Evolutionary conservation across 2,797 vertebrate species (phyloP).

Genomic region (Antennarius maculatus): DNA sequence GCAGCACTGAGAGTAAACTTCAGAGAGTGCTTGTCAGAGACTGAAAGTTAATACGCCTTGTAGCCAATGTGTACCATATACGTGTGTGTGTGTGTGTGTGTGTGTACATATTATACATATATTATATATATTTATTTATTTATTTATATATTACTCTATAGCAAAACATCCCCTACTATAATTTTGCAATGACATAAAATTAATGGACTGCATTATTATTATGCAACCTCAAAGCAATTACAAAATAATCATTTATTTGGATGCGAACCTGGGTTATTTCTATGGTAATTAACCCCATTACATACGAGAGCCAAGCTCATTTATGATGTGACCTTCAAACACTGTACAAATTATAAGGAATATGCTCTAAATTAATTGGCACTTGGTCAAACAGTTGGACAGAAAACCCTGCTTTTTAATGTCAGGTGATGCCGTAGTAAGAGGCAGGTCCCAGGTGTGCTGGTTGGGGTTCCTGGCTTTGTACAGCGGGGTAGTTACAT

Average conservation of each 20-base stretch:
- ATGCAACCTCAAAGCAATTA: conserved; percentile 73
- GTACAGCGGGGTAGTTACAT: background rate
- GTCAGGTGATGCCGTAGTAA: background rate
- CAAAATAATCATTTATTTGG: conserved; percentile 71
- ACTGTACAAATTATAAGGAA: conserved; percentile 60
- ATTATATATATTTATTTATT: no score
- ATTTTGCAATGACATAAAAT: conserved; percentile 61
- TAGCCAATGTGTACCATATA: background rate
- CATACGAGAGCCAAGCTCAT: conserved; percentile 50
- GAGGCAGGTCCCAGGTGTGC: conserved; percentile 1
- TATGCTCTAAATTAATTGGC: conserved; percentile 41
- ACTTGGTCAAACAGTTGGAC: conserved; percentile 14
- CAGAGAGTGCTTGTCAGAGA: no score
- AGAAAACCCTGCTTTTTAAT: conserved; percentile 20
- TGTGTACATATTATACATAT: no score
- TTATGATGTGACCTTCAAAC: conserved; percentile 69
- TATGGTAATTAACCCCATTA: conserved; percentile 73
- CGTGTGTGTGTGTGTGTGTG: no score
- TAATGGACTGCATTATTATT: conserved; percentile 68
- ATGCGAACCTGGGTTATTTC: conserved; percentile 67
- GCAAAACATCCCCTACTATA: conserved; percentile 51
- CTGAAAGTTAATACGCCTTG: background rate
- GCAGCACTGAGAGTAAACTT: background rate
- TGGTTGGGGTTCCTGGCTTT: background rate
- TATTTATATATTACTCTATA: conserved; percentile 12